Evolutionary conservation across 23 tunicate species (phyloP).

Genomic region (Oikopleura vanhoeffeni): DNA sequence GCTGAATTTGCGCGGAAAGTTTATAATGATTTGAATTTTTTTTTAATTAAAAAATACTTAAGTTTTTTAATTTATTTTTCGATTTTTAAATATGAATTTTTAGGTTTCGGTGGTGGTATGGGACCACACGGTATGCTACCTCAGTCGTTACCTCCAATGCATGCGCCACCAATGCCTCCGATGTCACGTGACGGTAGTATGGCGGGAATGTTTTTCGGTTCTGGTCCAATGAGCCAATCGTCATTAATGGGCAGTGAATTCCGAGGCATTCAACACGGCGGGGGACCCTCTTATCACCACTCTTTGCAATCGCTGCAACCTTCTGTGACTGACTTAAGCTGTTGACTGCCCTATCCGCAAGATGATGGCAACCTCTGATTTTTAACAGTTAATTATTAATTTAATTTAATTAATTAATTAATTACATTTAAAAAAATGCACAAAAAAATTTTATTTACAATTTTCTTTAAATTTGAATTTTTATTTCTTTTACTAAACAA

Average conservation of each 20-base stretch:
- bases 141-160: neutral
- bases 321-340: neutral
- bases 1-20: too few species aligned
- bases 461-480: neutral
- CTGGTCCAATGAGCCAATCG: neutral
- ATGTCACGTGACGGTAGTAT: slow-evolving; percentile 7
- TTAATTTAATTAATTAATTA: neutral
- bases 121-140: neutral
- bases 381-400: neutral
- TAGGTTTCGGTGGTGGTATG: slow-evolving; percentile 13
- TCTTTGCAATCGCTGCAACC: neutral
- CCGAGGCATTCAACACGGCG: neutral
- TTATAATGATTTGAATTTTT: too few species aligned
- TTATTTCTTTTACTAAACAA: neutral
- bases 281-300: neutral
- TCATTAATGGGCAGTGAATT: neutral
- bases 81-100: neutral
- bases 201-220: neutral
- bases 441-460: neutral
- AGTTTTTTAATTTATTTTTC: neutral
- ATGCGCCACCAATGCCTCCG: slow-evolving; percentile 10
- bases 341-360: slow-evolving; percentile 13
- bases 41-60: too few species aligned
- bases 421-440: neutral
- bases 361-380: neutral